These are phyloP conservation scores for Bombus difficillimus DNA, from an alignment of 1,140 invertebrate species.

Conservation along the genomic window DNA sequence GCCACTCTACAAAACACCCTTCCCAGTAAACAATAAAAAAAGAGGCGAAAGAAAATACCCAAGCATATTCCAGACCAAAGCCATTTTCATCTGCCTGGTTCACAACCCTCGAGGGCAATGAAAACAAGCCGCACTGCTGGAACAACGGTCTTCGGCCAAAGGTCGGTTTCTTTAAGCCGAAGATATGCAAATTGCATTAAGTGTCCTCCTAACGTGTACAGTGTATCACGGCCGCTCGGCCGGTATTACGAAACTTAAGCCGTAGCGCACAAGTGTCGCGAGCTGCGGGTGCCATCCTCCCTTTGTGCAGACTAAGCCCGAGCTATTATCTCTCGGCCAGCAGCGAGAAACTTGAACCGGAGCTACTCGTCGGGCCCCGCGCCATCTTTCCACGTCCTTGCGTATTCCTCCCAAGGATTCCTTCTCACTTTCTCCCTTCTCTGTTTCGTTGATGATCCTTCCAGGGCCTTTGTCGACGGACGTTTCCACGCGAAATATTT, in stretches of 20 bases:
- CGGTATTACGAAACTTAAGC: conserved; percentile 80
- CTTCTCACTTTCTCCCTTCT: conserved; percentile 54
- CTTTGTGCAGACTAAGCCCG: conserved; percentile 68
- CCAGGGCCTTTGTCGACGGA: conserved; percentile 41
- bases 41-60: background rate
- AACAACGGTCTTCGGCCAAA: background rate
- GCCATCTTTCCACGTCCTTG: conserved; percentile 22
- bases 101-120: background rate
- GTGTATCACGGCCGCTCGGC: conserved; percentile 71
- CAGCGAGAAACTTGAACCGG: conserved; percentile 51
- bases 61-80: background rate
- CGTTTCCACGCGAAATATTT: conserved; percentile 27
- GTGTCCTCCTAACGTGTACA: conserved; percentile 65
- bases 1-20: background rate
- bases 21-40: background rate
- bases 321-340: conserved; percentile 69
- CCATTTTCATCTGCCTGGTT: background rate
- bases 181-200: conserved; percentile 79
- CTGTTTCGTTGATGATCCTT: conserved; percentile 68
- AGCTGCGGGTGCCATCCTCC: conserved; percentile 39
- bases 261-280: conserved; percentile 78
- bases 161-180: conserved; percentile 56
- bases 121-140: background rate
- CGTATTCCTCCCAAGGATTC: conserved; percentile 62
- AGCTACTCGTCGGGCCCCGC: background rate